phyloP scores from a whole-genome alignment of 2,888 invertebrate genomes.

The Erebia ligea region DNA sequence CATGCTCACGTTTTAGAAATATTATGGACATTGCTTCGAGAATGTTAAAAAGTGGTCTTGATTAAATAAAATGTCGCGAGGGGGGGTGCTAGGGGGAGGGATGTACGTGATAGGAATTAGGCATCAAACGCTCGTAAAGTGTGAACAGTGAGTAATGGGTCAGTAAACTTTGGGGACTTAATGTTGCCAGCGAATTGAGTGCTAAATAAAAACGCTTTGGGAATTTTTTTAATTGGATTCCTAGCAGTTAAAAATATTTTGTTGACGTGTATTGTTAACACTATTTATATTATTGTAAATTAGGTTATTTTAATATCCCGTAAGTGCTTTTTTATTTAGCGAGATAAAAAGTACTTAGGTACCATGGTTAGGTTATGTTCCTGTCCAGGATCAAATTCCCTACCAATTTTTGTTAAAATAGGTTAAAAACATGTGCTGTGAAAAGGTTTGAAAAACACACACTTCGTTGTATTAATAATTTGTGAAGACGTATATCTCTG shows the following conservation, averaged over 20 bases:
- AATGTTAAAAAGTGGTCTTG: slow-evolving; percentile 80
- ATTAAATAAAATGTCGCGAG: slow-evolving; percentile 79
- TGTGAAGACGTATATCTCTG: no score
- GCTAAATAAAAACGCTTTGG: slow-evolving; percentile 34
- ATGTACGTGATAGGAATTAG: slow-evolving; percentile 67
- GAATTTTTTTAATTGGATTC: slow-evolving; percentile 17
- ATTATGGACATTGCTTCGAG: slow-evolving; percentile 61
- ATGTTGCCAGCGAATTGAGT: slow-evolving; percentile 37
- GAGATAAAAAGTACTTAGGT: no score
- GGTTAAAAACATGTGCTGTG: no score
- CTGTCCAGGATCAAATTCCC: no score
- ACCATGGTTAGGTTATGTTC: no score
- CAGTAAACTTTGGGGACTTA: slow-evolving; percentile 47
- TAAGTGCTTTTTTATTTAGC: no score
- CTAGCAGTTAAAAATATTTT: not conserved
- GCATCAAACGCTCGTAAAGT: slow-evolving; percentile 54
- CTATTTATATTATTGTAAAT: no score
- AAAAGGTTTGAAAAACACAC: no score
- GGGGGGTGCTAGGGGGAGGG: slow-evolving; percentile 50
- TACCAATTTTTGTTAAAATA: no score
- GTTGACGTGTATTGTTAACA: not conserved
- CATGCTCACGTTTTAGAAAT: slow-evolving; percentile 58
- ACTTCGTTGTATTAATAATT: no score
- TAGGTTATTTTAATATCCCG: no score
- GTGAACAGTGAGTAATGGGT: slow-evolving; percentile 53